A percentile compares a stretch with the other conserved stretches of the same genome.
phyloP scores from a whole-genome alignment of 2,888 invertebrate genomes.

The Liodrosophila aerea region DNA sequence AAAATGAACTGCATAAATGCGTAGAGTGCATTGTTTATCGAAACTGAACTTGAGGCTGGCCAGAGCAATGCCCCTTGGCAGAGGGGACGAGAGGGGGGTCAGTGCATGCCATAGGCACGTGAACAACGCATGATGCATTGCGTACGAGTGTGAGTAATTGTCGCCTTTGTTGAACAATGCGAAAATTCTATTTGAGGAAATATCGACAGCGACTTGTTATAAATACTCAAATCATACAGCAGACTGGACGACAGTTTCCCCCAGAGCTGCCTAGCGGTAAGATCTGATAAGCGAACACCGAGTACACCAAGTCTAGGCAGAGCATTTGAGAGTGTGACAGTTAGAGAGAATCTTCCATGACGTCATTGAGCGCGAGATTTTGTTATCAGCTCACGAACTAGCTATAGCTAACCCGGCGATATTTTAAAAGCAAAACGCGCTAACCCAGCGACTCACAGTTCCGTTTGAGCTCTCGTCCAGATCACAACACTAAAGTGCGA shows the following conservation, averaged over 20 bases:
- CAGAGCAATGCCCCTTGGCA: conserved; percentile 32
- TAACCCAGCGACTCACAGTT: conserved; percentile 27
- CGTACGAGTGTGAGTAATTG: conserved; percentile 15
- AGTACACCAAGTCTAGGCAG: no score
- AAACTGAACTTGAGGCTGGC: conserved; percentile 25
- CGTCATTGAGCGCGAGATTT: conserved; percentile 15
- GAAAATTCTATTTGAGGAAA: conserved; percentile 24
- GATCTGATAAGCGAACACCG: conserved; percentile 3
- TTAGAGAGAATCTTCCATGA: conserved; percentile 3
- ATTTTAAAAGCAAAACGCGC: conserved; percentile 28
- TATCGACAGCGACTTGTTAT: conserved; percentile 33
- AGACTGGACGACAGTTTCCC: conserved; percentile 10
- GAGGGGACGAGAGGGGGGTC: background rate
- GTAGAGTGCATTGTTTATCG: conserved; percentile 12
- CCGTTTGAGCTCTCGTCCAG: conserved; percentile 13
- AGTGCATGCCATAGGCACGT: conserved; percentile 36
- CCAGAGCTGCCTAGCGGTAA: conserved; percentile 10
- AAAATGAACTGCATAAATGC: conserved; percentile 3
- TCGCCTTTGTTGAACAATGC: conserved; percentile 42
- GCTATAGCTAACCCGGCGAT: conserved; percentile 31
- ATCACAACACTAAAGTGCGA: conserved; percentile 11
- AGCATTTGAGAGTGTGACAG: background rate
- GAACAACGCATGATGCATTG: conserved; percentile 37
- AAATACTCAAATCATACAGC: conserved; percentile 26
- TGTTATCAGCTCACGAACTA: conserved; percentile 41